A percentile compares a stretch with the other conserved stretches of the same genome.
phyloP scores from a whole-genome alignment of 2,888 invertebrate genomes.

The Catocala sponsa region DNA sequence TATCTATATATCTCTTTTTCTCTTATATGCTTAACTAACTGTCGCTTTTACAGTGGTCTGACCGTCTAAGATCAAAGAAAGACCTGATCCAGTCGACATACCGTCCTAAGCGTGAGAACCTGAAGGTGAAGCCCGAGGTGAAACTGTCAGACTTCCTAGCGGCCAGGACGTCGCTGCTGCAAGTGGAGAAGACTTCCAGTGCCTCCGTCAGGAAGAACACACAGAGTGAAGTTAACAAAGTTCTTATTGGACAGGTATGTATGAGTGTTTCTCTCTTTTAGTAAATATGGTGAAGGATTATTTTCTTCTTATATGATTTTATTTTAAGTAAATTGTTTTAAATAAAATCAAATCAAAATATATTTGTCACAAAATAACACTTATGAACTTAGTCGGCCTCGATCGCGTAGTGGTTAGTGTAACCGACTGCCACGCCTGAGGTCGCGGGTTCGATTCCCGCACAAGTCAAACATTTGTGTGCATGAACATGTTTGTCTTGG shows the following conservation, averaged over 20 bases:
- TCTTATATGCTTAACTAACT: no score
- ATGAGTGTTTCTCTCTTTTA: not conserved
- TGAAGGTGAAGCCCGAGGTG: conserved; percentile 89
- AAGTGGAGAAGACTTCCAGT: conserved; percentile 97
- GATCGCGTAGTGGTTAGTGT: no score
- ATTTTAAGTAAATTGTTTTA: no score
- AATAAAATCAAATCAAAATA: no score
- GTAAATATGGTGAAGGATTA: not conserved
- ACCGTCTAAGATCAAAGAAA: conserved; percentile 92
- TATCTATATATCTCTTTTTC: no score
- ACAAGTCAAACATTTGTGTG: no score
- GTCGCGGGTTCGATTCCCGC: no score
- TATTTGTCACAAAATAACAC: no score
- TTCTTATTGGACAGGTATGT: conserved; percentile 93
- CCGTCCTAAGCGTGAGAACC: conserved; percentile 73
- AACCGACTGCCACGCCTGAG: no score
- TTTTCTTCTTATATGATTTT: no score
- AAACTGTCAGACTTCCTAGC: conserved; percentile 93
- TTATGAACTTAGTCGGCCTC: no score
- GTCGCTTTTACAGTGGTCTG: conserved; percentile 91
- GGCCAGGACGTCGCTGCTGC: conserved; percentile 94
- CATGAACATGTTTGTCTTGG: no score
- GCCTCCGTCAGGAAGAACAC: conserved; percentile 95
- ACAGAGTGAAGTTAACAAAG: conserved; percentile 94
- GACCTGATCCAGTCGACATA: conserved; percentile 89